Percentiles rank a stretch among this genome's conserved stretches.
Evolutionary conservation across 2,888 invertebrate species (phyloP).

Genomic region (Mystacides longicornis): DNA sequence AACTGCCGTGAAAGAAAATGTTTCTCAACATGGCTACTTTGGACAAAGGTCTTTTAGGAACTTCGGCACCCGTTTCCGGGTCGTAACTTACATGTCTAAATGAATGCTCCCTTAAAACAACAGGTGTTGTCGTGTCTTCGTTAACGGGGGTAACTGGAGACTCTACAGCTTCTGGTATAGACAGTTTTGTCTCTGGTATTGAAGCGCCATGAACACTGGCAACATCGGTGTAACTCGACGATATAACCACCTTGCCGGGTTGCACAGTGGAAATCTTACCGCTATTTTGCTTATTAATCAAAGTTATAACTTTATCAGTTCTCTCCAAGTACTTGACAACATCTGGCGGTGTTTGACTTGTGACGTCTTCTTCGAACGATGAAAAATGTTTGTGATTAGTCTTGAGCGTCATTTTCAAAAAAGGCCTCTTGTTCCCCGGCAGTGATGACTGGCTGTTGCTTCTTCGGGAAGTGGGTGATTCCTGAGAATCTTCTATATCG

Average conservation of each 20-base stretch:
- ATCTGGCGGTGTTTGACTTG: constrained; percentile 25
- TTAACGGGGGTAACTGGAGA: constrained; percentile 21
- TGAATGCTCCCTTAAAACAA: constrained; percentile 16
- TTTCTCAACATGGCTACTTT: constrained; percentile 45
- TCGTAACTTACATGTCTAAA: constrained; percentile 13
- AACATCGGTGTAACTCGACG: constrained; percentile 21
- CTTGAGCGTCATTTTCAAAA: constrained; percentile 23
- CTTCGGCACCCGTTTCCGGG: constrained; percentile 19
- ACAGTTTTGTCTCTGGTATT: constrained; percentile 5
- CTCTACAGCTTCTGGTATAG: constrained; percentile 9
- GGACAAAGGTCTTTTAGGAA: constrained; percentile 37
- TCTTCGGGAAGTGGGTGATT: constrained; percentile 21
- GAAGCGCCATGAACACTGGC: constrained; percentile 19
- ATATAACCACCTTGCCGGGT: constrained; percentile 16
- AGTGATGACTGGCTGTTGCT: constrained; percentile 25
- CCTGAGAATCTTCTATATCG: constrained; percentile 19
- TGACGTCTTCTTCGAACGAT: constrained; percentile 25
- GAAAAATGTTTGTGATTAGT: constrained; percentile 24
- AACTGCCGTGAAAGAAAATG: constrained; percentile 45
- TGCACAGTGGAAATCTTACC: neutral
- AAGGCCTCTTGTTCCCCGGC: constrained; percentile 16
- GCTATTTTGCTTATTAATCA: constrained; percentile 22
- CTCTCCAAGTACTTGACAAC: constrained; percentile 25
- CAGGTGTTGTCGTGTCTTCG: constrained; percentile 5
- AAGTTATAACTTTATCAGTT: constrained; percentile 24